These are phyloP conservation scores for Chauna torquata DNA, from an alignment of 2,113 vertebrate species.

Conservation along the genomic window DNA sequence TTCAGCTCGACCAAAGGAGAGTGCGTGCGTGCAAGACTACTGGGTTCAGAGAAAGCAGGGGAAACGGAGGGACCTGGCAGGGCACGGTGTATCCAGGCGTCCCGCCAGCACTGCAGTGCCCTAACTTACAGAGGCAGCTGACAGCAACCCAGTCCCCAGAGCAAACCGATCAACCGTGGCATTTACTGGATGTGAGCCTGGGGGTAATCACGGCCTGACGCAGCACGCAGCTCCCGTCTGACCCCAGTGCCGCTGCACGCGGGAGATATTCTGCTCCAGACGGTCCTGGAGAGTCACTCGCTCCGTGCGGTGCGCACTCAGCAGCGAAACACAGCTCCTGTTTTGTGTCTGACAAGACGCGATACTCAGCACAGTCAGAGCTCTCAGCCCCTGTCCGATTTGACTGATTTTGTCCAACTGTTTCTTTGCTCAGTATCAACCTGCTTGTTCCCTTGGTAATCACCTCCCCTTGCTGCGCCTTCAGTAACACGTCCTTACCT, in stretches of 20 bases:
- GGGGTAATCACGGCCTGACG: background rate
- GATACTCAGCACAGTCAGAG: background rate
- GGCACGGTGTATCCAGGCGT: background rate
- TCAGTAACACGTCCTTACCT: constrained; percentile 77
- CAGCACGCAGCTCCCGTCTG: fast-evolving
- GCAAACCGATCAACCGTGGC: background rate
- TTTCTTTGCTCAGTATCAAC: background rate
- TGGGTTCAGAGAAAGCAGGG: fast-evolving
- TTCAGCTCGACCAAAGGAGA: background rate
- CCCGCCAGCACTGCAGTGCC: background rate
- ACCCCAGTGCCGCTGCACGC: background rate
- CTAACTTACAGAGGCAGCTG: background rate
- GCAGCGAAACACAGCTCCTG: background rate
- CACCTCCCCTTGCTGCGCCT: background rate
- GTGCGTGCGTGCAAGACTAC: background rate
- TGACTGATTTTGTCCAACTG: background rate
- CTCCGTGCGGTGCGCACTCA: background rate
- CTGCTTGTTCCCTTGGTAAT: background rate
- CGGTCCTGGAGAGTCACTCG: background rate
- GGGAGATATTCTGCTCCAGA: background rate
- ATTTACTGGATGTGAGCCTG: background rate
- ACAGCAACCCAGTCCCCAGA: background rate
- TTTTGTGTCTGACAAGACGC: background rate
- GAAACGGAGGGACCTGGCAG: background rate
- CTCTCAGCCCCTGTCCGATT: background rate